Percentiles rank a stretch among this genome's conserved stretches.
Conservation (phyloP, 2,888 invertebrate genomes). For the Ischnus inquisitorius region DNA sequence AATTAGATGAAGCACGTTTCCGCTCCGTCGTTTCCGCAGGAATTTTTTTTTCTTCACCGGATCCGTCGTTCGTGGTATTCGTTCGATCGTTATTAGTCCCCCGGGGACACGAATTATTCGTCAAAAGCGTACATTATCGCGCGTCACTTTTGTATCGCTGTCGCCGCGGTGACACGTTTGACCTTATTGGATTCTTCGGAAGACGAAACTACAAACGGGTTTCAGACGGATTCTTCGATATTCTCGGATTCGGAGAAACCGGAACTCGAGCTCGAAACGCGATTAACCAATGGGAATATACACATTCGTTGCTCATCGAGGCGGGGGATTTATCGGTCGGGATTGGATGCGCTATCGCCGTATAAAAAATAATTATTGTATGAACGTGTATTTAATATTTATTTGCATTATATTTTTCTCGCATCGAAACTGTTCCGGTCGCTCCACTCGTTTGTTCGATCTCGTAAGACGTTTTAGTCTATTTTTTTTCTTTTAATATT, state of each 20-base stretch:
- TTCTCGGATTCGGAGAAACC: neutral
- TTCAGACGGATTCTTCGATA: neutral
- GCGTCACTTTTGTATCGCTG: neutral
- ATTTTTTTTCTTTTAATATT: slow-evolving; percentile 24
- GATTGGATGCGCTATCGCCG: neutral
- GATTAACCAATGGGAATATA: neutral
- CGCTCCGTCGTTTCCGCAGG: neutral
- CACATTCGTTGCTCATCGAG: neutral
- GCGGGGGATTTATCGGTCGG: neutral
- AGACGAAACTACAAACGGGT: neutral
- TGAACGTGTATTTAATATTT: slow-evolving; percentile 77
- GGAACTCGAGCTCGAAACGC: neutral
- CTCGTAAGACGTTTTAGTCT: slow-evolving; percentile 6
- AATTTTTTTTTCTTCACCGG: neutral
- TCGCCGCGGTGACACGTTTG: neutral
- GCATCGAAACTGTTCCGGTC: slow-evolving; percentile 67
- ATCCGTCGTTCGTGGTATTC: slow-evolving; percentile 1
- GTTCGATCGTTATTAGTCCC: neutral
- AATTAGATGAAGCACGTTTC: slow-evolving; percentile 28
- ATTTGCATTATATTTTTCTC: slow-evolving; percentile 69
- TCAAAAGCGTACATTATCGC: neutral
- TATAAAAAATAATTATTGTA: slow-evolving; percentile 68
- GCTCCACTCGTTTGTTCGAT: slow-evolving; percentile 54
- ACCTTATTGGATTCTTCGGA: neutral
- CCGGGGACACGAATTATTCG: neutral